Evolutionary conservation across 1,140 invertebrate genomes (phyloP), one percentile per base, ranked within the genome.

Genomic region (Drosophila orosa): DNA sequence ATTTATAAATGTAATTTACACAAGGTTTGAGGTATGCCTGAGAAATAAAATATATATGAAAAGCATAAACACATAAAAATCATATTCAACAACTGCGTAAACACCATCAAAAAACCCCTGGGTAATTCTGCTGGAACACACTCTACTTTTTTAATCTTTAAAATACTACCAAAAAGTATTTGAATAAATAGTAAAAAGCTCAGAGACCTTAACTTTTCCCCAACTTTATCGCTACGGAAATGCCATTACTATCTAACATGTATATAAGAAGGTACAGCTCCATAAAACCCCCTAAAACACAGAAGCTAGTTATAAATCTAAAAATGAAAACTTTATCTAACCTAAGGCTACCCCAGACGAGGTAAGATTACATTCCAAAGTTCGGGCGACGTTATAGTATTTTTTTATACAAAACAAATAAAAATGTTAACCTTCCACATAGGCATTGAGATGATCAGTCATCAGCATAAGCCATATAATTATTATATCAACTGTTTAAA

Each of bases 401-500:
- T 27, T 29, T 15, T 13, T 7, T 27, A 27, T 17, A 27, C 1
- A 33, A 33, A 27, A 27, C 6, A 24, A 62, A 24, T 44, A 19
- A 45, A 33, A 35, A 55, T 55, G 12, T 15, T 71, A 29, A 58
- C 50, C 50, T 58, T 57, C 33, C 25, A 35, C 15, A 19, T 2
- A 12, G 24, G 15, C 42, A 29, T n/a, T 59, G 35, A 40, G 59
- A 29, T 63, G 25, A 63, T 17, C 59, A 58, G 10, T 39, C 15
- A 35, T 35, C 61, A 59, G 60, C 60, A 65, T 33, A 61, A 17
- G 59, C 63, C n/a, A 10, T 55, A 57, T 29, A 45, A 58, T 68
- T 71, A 71, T 71, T 63, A 39, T 55, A 78, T 58, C 35, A 75
- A 74, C 42, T 69, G 57, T 77, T 76, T 52, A 61, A 69, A 77